Percentiles rank a stretch among this genome's conserved stretches.
Conservation (phyloP, 35 echinoderm and acorn worm species). For the Hemicentrotus pulcherrimus region DNA sequence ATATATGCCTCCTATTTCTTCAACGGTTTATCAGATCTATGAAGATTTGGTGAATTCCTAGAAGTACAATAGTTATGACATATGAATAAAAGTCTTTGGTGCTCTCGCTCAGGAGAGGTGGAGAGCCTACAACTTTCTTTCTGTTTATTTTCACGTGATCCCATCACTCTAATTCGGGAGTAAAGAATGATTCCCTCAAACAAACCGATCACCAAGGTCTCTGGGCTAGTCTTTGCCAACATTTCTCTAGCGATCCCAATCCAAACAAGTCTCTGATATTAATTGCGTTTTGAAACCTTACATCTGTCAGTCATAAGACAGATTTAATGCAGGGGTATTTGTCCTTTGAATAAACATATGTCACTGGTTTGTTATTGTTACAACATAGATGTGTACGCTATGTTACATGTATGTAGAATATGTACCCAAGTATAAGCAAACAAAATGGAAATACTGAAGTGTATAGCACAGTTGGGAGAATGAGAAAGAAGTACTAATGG, state of each 20-base stretch:
- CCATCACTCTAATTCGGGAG: background rate
- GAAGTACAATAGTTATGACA: background rate
- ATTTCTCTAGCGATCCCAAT: background rate
- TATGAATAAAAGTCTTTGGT: background rate
- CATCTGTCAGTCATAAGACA: slow-evolving; percentile 8
- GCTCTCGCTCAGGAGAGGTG: background rate
- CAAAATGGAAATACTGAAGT: background rate
- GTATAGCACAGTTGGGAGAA: background rate
- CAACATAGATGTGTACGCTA: background rate
- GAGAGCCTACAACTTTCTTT: background rate
- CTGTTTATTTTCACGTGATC: slow-evolving; percentile 4
- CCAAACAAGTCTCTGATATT: background rate
- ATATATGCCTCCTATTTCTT: background rate
- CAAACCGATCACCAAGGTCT: background rate
- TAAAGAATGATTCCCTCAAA: background rate
- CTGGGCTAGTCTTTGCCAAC: background rate
- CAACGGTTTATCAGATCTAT: background rate
- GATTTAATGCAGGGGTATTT: slow-evolving; percentile 4
- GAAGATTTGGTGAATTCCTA: background rate
- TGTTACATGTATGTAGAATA: background rate
- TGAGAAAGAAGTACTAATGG: background rate
- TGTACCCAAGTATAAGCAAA: background rate
- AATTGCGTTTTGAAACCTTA: background rate
- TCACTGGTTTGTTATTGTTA: background rate
- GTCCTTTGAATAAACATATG: background rate